Evolutionary conservation across 2,888 invertebrate species (phyloP), one percentile per base, ranked within the genome.

Genomic region (Ornithoptera priamus): DNA sequence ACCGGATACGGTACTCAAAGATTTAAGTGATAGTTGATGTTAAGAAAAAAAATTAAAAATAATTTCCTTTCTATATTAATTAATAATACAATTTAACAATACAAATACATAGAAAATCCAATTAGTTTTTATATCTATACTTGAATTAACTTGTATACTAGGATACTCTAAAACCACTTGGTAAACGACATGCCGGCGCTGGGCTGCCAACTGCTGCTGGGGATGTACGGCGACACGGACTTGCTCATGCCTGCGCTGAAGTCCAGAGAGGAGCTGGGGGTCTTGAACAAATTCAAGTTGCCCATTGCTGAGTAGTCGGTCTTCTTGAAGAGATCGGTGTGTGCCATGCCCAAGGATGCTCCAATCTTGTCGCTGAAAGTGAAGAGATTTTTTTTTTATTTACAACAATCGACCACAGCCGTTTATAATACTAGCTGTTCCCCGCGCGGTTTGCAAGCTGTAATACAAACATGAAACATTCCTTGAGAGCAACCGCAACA

Each of bases 271-370:
- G 80, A 79, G 2, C 75, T 70, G 0, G 76, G 77, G 30, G 75
- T 74, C n/a, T 71, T 77, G 73, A 78, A 81, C 50, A 84, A 74
- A 70, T 84, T 84, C 17, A 82, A 65, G 60, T 80, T 81, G 1
- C 80, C 80, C 77, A 80, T 78, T 5, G 81, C 79, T 0, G 79
- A 81, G 68, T 77, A 74, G 69, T 83, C 80, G 0, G 79, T 81
- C 69, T 77, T 77, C 60, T 80, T 75, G 60, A 82, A 73, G 1
- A 78, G 72, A 46, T 78, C 77, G 0, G 81, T 82, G 62, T 80
- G 80, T 0, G 82, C 65, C 56, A 75, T 69, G 20, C 80, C 78
- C 0, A 83, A 71, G 0, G 82, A 78, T 0, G 75, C 81, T 3
- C 80, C 81, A 1, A 81, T 12, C 73, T 78, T 82, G 71, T 84